Conservation (phyloP, 2,888 invertebrate genomes). For the Prosopocoilus inquinatus region DNA sequence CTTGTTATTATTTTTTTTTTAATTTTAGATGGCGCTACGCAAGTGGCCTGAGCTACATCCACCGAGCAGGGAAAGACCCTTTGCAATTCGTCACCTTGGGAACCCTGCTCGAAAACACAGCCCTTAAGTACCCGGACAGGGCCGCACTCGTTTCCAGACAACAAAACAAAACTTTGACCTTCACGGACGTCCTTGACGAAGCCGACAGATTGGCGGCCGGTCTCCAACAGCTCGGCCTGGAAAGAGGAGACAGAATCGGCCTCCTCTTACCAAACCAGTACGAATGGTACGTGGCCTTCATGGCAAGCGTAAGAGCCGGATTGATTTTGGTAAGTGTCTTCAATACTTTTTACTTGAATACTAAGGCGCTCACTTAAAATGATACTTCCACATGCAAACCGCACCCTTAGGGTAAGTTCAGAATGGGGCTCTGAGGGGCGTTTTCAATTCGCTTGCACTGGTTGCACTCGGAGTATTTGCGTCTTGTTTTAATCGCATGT, state of each 20-base stretch:
- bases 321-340: conserved; percentile 60
- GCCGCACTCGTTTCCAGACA: conserved; percentile 58
- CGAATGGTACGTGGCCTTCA: conserved; percentile 73
- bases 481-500: no score
- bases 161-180: conserved; percentile 57
- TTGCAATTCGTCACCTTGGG: conserved; percentile 58
- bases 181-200: conserved; percentile 51
- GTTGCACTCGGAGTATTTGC: no score
- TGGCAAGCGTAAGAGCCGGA: conserved; percentile 72
- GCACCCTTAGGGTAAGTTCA: no score
- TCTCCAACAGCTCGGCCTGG: conserved; percentile 64
- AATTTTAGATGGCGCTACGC: conserved; percentile 7
- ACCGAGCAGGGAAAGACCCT: conserved; percentile 53
- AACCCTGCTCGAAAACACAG: conserved; percentile 56
- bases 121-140: conserved; percentile 54
- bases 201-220: conserved; percentile 72
- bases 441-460: no score
- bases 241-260: conserved; percentile 71
- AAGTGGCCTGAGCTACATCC: conserved; percentile 53
- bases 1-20: neutral
- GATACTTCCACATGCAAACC: no score
- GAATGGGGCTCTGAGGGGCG: no score
- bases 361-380: no score
- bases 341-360: no score
- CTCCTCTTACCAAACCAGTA: conserved; percentile 76